phyloP scores from a whole-genome alignment of 2,113 vertebrate species.

The Larimichthys polyactis region DNA sequence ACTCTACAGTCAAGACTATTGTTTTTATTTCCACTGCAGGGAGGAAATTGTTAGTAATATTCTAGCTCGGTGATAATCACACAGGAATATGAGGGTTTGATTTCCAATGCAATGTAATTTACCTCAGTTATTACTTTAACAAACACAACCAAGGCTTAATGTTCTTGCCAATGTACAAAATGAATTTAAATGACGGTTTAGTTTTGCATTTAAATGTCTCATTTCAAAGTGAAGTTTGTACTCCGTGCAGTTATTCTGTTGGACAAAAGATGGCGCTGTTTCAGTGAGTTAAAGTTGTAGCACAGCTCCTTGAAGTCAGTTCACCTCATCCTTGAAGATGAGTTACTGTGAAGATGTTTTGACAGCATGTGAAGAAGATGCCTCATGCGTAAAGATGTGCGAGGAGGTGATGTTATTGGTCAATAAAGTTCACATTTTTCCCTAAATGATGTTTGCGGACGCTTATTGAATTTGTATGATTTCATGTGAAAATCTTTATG shows the following conservation, averaged over 20 bases:
- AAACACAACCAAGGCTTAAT: slow-evolving; percentile 9
- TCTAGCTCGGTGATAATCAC: slow-evolving; percentile 3
- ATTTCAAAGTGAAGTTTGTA: background rate
- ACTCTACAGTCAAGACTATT: background rate
- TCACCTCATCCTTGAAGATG: background rate
- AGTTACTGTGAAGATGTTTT: background rate
- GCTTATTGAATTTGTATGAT: background rate
- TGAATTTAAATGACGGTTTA: background rate
- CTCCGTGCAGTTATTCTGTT: slow-evolving; percentile 18
- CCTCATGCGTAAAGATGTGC: slow-evolving; percentile 4
- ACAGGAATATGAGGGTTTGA: slow-evolving; percentile 35
- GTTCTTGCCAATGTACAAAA: slow-evolving; percentile 43
- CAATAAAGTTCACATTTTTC: slow-evolving; percentile 28
- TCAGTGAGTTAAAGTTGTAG: slow-evolving; percentile 28
- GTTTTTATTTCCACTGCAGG: slow-evolving; percentile 3
- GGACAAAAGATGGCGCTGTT: slow-evolving; percentile 67
- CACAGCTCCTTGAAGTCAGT: background rate
- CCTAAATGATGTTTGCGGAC: background rate
- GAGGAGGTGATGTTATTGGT: background rate
- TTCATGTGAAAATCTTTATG: background rate
- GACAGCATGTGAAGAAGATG: background rate
- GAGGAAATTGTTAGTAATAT: background rate
- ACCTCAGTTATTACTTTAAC: slow-evolving; percentile 34
- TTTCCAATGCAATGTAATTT: slow-evolving; percentile 7
- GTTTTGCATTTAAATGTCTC: background rate